phyloP scores from a whole-genome alignment of 2,888 invertebrate genomes.

The Eilema depressum region DNA sequence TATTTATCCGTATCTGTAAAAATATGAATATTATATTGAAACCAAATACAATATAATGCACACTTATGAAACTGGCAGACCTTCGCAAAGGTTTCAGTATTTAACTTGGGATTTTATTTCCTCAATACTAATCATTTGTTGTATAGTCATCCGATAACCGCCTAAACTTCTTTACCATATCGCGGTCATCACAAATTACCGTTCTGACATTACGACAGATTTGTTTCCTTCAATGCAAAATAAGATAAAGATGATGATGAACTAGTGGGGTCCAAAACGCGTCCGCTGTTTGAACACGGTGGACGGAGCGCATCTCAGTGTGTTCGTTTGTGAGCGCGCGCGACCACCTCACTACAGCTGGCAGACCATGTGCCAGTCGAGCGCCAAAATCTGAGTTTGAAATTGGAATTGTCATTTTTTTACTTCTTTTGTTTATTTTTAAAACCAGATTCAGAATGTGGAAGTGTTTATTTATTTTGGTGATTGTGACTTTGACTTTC shows the following conservation, averaged over 20 bases:
- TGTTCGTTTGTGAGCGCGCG: constrained; percentile 71
- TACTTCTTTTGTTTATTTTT: constrained; percentile 55
- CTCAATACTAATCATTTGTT: not conserved
- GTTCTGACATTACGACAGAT: constrained; percentile 33
- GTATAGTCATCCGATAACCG: not conserved
- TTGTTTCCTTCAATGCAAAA: constrained; percentile 36
- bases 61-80: not conserved
- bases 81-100: not conserved
- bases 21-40: no score
- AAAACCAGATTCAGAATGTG: constrained; percentile 71
- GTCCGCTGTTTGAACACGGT: constrained; percentile 60
- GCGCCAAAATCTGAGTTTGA: constrained; percentile 73
- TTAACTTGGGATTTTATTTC: not conserved
- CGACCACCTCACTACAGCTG: constrained; percentile 66
- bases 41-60: not conserved
- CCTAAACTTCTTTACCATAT: not conserved
- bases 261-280: constrained; percentile 79
- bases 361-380: constrained; percentile 67
- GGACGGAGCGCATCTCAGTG: constrained; percentile 73
- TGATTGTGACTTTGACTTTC: constrained; percentile 74
- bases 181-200: constrained; percentile 15
- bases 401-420: constrained; percentile 56
- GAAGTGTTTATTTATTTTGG: constrained; percentile 75
- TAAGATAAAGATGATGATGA: constrained; percentile 46
- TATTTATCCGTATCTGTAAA: no score